A percentile compares a stretch with the other conserved stretches of the same genome.
These are phyloP conservation scores for Chrysodeixis includens DNA, from an alignment of 2,888 invertebrate species.

Conservation along the genomic window DNA sequence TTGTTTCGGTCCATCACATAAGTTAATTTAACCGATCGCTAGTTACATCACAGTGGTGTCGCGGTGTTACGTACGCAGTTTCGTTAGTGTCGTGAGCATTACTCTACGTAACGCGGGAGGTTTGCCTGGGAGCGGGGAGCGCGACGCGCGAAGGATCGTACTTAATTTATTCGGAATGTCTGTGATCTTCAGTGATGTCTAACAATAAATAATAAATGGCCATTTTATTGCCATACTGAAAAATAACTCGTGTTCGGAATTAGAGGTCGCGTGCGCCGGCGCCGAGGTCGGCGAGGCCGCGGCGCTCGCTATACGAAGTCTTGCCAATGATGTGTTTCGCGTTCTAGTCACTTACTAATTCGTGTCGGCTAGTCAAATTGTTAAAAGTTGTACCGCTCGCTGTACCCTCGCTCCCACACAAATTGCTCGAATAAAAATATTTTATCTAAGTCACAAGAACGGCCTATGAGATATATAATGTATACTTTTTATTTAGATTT, in stretches of 20 bases:
- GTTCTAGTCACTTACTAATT: slow-evolving; percentile 87
- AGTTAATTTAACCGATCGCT: slow-evolving; percentile 61
- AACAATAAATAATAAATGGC: slow-evolving; percentile 60
- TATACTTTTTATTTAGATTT: slow-evolving; percentile 78
- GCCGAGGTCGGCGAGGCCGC: slow-evolving; percentile 10
- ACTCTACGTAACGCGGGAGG: slow-evolving; percentile 39
- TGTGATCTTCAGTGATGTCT: slow-evolving; percentile 67
- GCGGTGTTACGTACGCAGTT: slow-evolving; percentile 16
- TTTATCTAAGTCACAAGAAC: slow-evolving; percentile 82
- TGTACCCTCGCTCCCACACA: slow-evolving; percentile 46
- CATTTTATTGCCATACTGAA: slow-evolving; percentile 68
- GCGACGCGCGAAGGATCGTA: slow-evolving; percentile 48
- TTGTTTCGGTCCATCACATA: slow-evolving; percentile 76
- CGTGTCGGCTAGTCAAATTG: slow-evolving; percentile 86
- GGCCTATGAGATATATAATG: slow-evolving; percentile 80
- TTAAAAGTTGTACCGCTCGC: slow-evolving; percentile 44
- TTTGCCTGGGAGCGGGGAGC: slow-evolving; percentile 43
- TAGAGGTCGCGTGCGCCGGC: slow-evolving; percentile 47
- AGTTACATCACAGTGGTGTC: slow-evolving; percentile 58
- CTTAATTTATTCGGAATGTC: slow-evolving; percentile 72
- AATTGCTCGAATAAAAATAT: slow-evolving; percentile 54
- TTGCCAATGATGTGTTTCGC: slow-evolving; percentile 84
- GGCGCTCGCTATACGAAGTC: slow-evolving; percentile 69
- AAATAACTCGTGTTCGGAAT: slow-evolving; percentile 54
- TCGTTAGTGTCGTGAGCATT: slow-evolving; percentile 27